Percentiles rank a stretch among this genome's conserved stretches.
phyloP scores from a whole-genome alignment of 1,140 invertebrate species.

The Zaprionus africanus region DNA sequence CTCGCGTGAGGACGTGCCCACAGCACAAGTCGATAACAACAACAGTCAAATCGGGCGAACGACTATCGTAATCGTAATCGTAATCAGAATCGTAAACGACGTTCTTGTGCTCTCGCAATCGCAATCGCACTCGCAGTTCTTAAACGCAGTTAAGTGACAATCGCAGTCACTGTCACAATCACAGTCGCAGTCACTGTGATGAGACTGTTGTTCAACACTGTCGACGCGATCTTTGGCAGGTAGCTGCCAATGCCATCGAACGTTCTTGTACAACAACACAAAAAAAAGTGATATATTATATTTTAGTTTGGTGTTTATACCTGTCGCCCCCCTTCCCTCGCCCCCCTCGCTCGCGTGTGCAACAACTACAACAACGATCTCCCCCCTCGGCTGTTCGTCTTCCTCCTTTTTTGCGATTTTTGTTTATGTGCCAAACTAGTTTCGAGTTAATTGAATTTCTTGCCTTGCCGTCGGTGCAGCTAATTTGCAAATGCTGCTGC shows the following conservation, averaged over 20 bases:
- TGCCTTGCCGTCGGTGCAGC: conserved; percentile 39
- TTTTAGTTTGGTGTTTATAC: conserved; percentile 55
- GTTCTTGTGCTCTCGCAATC: conserved; percentile 4
- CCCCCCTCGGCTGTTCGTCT: not conserved
- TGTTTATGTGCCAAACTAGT: conserved; percentile 79
- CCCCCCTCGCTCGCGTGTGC: conserved; percentile 3
- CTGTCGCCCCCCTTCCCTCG: not conserved
- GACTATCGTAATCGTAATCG: conserved; percentile 17
- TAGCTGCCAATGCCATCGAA: conserved; percentile 33
- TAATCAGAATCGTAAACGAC: not conserved
- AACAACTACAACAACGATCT: not conserved
- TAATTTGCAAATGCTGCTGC: conserved; percentile 54
- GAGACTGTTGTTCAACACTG: conserved; percentile 13
- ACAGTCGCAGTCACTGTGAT: conserved; percentile 1
- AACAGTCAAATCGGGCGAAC: conserved; percentile 11
- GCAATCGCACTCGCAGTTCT: conserved; percentile 7
- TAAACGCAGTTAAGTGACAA: not conserved
- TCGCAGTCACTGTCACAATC: not conserved
- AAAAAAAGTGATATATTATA: conserved; percentile 63
- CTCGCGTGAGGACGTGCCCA: conserved; percentile 71
- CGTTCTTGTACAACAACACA: conserved; percentile 3
- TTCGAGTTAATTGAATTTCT: conserved; percentile 74
- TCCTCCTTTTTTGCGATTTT: conserved; percentile 54
- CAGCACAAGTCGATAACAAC: conserved; percentile 14
- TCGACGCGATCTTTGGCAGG: conserved; percentile 41